Conservation (phyloP, 2,888 invertebrate species). For the Acheta domesticus region DNA sequence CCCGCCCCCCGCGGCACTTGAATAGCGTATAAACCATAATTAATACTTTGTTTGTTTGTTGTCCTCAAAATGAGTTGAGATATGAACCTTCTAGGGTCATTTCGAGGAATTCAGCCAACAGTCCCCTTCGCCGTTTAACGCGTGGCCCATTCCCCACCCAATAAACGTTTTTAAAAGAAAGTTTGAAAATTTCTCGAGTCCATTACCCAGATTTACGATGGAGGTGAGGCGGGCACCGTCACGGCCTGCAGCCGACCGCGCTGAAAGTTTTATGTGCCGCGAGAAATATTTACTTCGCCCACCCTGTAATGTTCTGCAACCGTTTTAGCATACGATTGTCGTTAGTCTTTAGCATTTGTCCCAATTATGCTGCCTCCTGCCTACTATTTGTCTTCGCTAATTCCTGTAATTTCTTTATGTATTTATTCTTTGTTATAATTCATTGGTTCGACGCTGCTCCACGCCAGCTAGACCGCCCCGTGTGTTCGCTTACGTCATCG, state of each 20-base stretch:
- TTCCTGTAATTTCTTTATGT: background rate
- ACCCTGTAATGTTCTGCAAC: background rate
- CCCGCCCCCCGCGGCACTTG: background rate
- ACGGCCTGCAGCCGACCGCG: background rate
- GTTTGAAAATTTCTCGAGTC: background rate
- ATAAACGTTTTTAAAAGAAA: background rate
- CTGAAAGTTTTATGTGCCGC: background rate
- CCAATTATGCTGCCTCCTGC: background rate
- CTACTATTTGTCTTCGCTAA: conserved; percentile 9
- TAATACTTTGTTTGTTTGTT: background rate
- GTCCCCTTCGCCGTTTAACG: background rate
- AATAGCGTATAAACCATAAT: conserved; percentile 18
- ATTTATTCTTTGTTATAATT: background rate
- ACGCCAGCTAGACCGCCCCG: too few relatives aligned
- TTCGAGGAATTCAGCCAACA: background rate
- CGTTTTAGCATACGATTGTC: conserved; percentile 5
- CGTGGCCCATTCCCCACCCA: background rate
- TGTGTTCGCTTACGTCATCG: too few relatives aligned
- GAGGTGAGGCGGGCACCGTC: background rate
- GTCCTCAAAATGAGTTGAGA: background rate
- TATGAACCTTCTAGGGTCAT: background rate
- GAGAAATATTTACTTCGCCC: background rate
- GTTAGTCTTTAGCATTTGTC: background rate
- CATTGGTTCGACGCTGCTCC: background rate
- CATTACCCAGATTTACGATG: background rate